These are phyloP conservation scores for Trematocara macrostoma DNA, from an alignment of 2,113 vertebrate species.

Conservation along the genomic window DNA sequence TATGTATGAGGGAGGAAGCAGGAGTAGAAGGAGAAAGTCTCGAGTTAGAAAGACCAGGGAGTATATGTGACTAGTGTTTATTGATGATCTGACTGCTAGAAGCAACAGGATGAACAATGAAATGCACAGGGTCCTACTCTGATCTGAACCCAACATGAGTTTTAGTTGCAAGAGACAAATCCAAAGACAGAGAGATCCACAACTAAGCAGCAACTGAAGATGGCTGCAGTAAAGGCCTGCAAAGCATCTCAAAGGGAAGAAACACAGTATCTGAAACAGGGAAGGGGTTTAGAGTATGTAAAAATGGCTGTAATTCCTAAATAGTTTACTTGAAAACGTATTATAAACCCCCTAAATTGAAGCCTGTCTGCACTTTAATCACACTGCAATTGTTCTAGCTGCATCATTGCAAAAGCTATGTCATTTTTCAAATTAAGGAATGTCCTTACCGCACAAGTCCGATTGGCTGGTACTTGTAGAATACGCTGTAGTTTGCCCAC, in stretches of 20 bases:
- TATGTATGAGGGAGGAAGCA: neutral
- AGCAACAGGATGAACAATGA: neutral
- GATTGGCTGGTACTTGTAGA: slow-evolving; percentile 96
- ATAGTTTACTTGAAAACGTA: neutral
- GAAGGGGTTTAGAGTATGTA: neutral
- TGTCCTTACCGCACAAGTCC: slow-evolving; percentile 86
- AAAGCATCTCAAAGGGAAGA: neutral
- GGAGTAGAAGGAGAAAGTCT: neutral
- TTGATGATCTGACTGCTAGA: neutral
- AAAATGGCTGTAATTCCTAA: neutral
- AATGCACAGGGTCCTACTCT: neutral
- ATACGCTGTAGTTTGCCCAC: slow-evolving; percentile 94
- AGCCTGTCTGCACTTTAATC: neutral
- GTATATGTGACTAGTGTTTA: neutral
- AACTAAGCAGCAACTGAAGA: neutral
- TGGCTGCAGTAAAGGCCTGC: neutral
- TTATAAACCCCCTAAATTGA: neutral
- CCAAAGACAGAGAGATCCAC: neutral
- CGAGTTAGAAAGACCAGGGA: neutral
- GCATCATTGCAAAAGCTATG: neutral
- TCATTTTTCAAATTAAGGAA: neutral
- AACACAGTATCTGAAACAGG: neutral
- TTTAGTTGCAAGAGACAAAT: neutral
- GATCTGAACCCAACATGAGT: neutral
- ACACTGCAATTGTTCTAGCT: neutral